Base-by-base conservation (phyloP, 1,140 invertebrate genomes). In the Pogonognathellus flavescens region DNA sequence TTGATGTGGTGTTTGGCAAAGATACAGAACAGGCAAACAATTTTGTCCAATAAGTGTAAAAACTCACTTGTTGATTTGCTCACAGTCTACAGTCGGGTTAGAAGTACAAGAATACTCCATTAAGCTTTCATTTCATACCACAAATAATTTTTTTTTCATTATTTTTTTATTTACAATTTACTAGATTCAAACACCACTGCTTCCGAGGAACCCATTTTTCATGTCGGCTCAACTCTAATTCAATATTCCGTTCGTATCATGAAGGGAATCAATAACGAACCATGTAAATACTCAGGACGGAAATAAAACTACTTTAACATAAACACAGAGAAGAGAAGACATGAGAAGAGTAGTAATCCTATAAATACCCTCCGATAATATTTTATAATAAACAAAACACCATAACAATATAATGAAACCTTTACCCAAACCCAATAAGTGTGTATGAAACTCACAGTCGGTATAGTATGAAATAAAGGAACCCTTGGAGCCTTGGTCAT, bases 251-350 rank as follows among this genome's bases (percentile, higher is more conserved):
- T 41, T 16, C 41, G 11, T 76, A 76, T 76, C 70, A 76, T 76
- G 70, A 76, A n/a, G 31, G 70, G 49, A 76, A 76, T 76, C 70
- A 76, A 49, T 76, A 76, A 76, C 41, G 70, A 49, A 76, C 16
- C 41, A n/a, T 41, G 31, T 76, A 76, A 76, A 76, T 76, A 76
- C 31, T 25, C 41, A 76, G 41, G 70, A 76, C 31, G 66, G 41
- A 50, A 72, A 50, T 50, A 49, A 66, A 25, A 41, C 31, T 41
- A 6, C 31, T 41, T 9, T 57, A 57, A 57, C 53, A 57, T 14
- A 14, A 57, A 57, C 11, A 57, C 11, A 3, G 31, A 49, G 14
- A 31, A 76, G 62, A 66, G 20, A 20, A 25, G 62, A 25, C 62
- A 22, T 62, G 57, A 59, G 13, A 7, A 18, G 22, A 41, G 31